Evolutionary conservation across 2,888 invertebrate genomes (phyloP).

Genomic region (Melanostoma mellinum): DNA sequence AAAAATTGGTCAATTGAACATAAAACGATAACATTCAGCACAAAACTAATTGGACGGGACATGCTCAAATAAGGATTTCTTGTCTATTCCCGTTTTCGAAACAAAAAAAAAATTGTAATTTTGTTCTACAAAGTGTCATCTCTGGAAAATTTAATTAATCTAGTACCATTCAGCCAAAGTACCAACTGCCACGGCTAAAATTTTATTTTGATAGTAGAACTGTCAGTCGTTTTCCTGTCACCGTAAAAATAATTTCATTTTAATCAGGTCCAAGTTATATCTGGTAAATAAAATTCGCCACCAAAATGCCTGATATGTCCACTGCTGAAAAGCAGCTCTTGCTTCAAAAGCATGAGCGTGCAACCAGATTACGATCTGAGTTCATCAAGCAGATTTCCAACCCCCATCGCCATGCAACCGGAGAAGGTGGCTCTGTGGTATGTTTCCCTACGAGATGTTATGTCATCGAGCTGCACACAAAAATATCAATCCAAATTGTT

Average conservation of each 20-base stretch:
- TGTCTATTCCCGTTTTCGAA: too few species aligned
- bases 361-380: conserved; percentile 83
- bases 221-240: conserved; percentile 29
- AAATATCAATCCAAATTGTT: conserved; percentile 17
- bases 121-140: too few species aligned
- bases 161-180: background rate
- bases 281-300: background rate
- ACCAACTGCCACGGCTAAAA: conserved; percentile 16
- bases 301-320: conserved; percentile 71
- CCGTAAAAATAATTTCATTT: conserved; percentile 25
- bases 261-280: background rate
- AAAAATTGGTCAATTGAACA: too few species aligned
- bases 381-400: conserved; percentile 88
- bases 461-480: conserved; percentile 77
- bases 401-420: conserved; percentile 87
- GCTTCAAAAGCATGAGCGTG: conserved; percentile 78
- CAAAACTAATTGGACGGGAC: too few species aligned
- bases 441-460: conserved; percentile 77
- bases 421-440: conserved; percentile 88
- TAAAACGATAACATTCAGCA: too few species aligned
- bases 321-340: conserved; percentile 77
- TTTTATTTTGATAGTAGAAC: background rate
- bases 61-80: too few species aligned
- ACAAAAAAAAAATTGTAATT: too few species aligned
- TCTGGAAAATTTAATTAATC: background rate